A percentile compares a stretch with the other conserved stretches of the same genome.
These are phyloP conservation scores for Synergus itoensis DNA, from an alignment of 2,888 invertebrate genomes.

Conservation along the genomic window DNA sequence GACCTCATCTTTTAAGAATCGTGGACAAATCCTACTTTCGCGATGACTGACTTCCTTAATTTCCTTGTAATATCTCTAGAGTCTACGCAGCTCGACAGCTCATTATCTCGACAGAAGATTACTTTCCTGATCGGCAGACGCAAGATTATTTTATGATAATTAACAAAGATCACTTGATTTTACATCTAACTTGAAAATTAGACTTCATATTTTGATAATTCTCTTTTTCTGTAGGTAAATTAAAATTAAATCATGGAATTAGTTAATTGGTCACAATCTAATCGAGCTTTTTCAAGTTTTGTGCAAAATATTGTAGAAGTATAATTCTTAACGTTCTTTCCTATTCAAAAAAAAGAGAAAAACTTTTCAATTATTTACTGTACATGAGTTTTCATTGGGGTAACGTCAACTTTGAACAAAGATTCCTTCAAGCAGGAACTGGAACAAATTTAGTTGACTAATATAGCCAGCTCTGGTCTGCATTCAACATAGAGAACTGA, in stretches of 20 bases:
- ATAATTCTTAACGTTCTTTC: background rate
- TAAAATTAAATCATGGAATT: too few relatives aligned
- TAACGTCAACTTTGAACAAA: background rate
- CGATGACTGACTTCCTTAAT: constrained; percentile 44
- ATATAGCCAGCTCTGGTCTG: background rate
- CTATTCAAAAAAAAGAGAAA: background rate
- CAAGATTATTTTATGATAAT: background rate
- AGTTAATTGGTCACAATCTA: too few relatives aligned
- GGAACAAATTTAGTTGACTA: background rate
- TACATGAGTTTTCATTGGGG: background rate
- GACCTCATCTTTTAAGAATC: background rate
- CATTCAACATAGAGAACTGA: background rate
- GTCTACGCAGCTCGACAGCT: background rate
- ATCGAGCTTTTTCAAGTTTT: background rate
- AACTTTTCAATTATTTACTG: too few relatives aligned
- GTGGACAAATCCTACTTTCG: constrained; percentile 1
- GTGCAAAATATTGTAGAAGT: background rate
- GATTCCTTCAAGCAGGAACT: background rate
- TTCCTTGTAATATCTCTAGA: constrained; percentile 15
- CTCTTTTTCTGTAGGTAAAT: too few relatives aligned
- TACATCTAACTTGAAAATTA: background rate
- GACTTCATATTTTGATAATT: too few relatives aligned
- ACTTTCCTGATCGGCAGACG: background rate
- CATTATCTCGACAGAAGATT: background rate
- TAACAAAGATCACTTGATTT: background rate